These are phyloP conservation scores for Cherax destructor DNA, from an alignment of 1,140 invertebrate genomes.

Conservation along the genomic window DNA sequence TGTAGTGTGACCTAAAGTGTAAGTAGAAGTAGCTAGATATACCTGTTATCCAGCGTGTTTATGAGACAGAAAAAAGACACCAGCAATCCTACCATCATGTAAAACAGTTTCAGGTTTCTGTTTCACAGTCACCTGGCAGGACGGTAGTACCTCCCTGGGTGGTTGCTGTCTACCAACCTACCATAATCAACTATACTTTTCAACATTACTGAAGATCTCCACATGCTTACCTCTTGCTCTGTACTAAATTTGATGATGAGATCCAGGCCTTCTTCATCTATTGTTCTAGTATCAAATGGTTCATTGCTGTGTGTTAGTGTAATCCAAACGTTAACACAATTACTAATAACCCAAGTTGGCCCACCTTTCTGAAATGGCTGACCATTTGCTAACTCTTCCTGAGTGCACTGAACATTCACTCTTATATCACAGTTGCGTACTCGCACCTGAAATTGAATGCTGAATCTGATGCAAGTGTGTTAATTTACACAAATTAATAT, in stretches of 20 bases:
- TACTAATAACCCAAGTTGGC: neutral
- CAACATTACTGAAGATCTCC: too few species aligned
- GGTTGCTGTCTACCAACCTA: too few species aligned
- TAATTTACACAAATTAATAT: neutral
- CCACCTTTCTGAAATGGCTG: neutral
- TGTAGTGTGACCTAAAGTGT: too few species aligned
- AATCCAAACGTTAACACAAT: neutral
- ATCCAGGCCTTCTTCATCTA: neutral
- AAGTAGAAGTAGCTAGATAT: too few species aligned
- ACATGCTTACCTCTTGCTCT: neutral
- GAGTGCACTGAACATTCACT: neutral
- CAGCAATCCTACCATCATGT: too few species aligned
- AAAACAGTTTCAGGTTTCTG: too few species aligned
- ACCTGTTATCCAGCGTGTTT: too few species aligned
- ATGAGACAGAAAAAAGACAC: too few species aligned
- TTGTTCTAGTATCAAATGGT: neutral
- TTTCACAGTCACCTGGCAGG: too few species aligned
- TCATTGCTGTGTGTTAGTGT: neutral
- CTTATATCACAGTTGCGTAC: neutral
- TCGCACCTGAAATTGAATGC: neutral
- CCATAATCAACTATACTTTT: too few species aligned
- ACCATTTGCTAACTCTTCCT: neutral
- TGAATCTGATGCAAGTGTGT: neutral
- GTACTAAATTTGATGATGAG: neutral
- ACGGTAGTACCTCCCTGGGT: too few species aligned